Conservation (phyloP, 1,140 invertebrate genomes). For the Tetraneura akinire region DNA sequence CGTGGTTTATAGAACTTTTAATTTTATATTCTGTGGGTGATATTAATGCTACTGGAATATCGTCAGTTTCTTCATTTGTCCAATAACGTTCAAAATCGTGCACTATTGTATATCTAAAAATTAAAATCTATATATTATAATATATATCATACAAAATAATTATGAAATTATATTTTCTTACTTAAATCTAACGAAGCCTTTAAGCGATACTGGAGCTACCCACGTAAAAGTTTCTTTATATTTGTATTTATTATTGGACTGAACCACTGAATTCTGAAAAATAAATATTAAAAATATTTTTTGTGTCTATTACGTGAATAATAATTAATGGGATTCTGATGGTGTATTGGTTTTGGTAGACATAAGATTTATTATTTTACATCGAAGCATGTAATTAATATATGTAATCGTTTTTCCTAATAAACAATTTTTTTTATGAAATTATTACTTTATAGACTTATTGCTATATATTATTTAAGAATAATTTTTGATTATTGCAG, state of each 20-base stretch:
- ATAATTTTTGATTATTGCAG: too few species aligned
- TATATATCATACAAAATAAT: background rate
- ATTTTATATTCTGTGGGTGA: background rate
- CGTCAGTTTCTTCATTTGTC: slow-evolving; percentile 18
- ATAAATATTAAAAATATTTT: too few species aligned
- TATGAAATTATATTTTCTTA: background rate
- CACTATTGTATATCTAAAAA: slow-evolving; percentile 30
- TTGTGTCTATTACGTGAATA: too few species aligned
- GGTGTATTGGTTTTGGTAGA: too few species aligned
- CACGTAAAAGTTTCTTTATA: background rate
- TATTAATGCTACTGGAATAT: background rate
- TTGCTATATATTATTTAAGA: too few species aligned
- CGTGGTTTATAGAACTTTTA: slow-evolving; percentile 5
- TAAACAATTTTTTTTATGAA: too few species aligned
- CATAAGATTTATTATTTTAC: too few species aligned
- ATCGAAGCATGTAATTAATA: too few species aligned
- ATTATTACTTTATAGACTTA: too few species aligned
- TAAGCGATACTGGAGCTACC: slow-evolving; percentile 16
- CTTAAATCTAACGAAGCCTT: slow-evolving; percentile 13
- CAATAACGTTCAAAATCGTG: slow-evolving; percentile 17
- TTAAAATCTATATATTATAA: background rate
- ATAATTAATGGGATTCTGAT: too few species aligned
- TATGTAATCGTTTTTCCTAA: too few species aligned
- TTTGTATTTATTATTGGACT: slow-evolving; percentile 35
- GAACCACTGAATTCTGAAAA: slow-evolving; percentile 26